Evolutionary conservation across 1,140 invertebrate species (phyloP), one percentile per base, ranked within the genome.

Genomic region (Trinorchestia longiramus): DNA sequence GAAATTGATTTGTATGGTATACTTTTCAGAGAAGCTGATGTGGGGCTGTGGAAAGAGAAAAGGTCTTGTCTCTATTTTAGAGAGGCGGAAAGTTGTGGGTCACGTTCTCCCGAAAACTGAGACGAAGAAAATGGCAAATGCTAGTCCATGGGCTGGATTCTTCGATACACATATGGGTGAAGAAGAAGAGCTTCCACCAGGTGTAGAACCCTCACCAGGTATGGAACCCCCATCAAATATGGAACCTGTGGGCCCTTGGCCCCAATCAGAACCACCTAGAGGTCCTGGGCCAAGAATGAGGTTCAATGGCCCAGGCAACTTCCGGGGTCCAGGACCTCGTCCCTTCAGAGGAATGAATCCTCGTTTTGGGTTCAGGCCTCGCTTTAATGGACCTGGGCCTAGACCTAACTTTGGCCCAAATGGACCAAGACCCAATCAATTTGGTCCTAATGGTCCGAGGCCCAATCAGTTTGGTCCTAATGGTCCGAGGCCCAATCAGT

Each of bases 261-360:
- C 90, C 43, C 36, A 41, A 87, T 41, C 43, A 6, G 41, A 42
- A 42, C 90, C 90, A 43, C 41, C 36, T 90, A 94, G 41, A 43
- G 44, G 92, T 19, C 92, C 88, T 91, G 88, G 88, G 43, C 88
- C 43, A 94, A 94, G 92, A 47, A 47, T 47, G 92, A 45, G 43
- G n/a, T 94, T 94, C 44, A 4, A 47, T 94, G 92, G 92, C 36
- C 92, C 92, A n/a, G 44, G 92, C 28, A 45, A 45, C 43, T 45
- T 45, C 43, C 41, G 92, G 47, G 92, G 92, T n/a, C 43, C 36
- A 0, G 36, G 43, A 0, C 43, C 92, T 94, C 88, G 88, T 77
- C 36, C 36, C 28, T 90, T 90, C 88, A 41, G 88, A 15, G 88
- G 88, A 77, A 77, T 77, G 62, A 77, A 77, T 77, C 62, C 62